A percentile compares a stretch with the other conserved stretches of the same genome.
Evolutionary conservation across 2,113 vertebrate genomes (phyloP).

Genomic region (Tetraodon nigroviridis): DNA sequence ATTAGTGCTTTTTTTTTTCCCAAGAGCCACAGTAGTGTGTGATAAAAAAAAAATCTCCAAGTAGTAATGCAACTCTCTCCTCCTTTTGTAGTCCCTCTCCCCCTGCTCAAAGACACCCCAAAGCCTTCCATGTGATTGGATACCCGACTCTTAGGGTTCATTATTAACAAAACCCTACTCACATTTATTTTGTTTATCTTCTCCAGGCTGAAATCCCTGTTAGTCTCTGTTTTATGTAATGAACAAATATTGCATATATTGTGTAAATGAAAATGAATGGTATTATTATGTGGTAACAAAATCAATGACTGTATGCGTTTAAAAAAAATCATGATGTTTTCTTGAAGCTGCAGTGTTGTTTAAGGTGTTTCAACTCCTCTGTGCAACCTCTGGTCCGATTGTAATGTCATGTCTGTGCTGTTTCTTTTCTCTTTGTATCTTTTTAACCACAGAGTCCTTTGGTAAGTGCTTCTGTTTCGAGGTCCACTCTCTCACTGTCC

Average conservation of each 20-base stretch:
- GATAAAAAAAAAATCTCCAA: constrained; percentile 35
- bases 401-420: constrained; percentile 99
- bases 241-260: constrained; percentile 24
- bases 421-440: constrained; percentile 99
- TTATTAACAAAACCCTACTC: constrained; percentile 34
- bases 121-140: constrained; percentile 52
- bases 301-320: not conserved
- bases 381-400: constrained; percentile 76
- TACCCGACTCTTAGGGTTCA: constrained; percentile 48
- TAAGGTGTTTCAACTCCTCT: constrained; percentile 60
- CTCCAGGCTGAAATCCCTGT: constrained; percentile 21
- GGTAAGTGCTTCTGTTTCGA: constrained; percentile 99
- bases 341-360: constrained; percentile 37
- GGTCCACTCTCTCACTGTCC: constrained; percentile 93
- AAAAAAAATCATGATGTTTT: constrained; percentile 9
- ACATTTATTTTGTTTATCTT: constrained; percentile 36
- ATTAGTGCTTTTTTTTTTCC: not conserved
- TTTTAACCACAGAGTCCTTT: constrained; percentile 99
- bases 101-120: constrained; percentile 59
- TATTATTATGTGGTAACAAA: constrained; percentile 1
- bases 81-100: constrained; percentile 36
- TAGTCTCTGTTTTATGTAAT: constrained; percentile 13
- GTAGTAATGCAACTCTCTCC: constrained; percentile 13
- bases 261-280: constrained; percentile 12
- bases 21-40: constrained; percentile 82